phyloP scores from a whole-genome alignment of 2,113 vertebrate species.

The Oceanodroma tethys region DNA sequence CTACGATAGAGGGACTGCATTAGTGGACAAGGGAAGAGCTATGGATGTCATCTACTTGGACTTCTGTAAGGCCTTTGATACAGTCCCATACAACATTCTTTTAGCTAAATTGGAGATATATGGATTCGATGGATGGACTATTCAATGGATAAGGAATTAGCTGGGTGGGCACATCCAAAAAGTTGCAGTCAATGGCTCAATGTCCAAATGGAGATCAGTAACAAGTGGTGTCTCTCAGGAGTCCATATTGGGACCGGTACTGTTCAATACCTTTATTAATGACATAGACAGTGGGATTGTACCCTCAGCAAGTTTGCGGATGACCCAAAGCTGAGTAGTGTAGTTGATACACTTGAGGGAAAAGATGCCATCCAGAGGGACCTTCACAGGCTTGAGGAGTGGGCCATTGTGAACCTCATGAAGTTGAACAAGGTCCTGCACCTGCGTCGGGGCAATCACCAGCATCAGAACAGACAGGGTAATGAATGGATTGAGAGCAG shows the following conservation, averaged over 20 bases:
- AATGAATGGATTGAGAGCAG: background rate
- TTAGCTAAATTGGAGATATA: background rate
- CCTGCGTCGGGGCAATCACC: rapidly evolving
- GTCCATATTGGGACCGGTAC: background rate
- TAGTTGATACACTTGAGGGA: background rate
- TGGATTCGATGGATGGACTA: background rate
- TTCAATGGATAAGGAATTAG: background rate
- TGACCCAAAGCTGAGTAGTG: background rate
- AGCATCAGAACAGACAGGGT: background rate
- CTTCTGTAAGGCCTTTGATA: background rate
- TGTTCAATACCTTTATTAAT: background rate
- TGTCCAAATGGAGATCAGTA: background rate
- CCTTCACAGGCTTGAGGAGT: background rate
- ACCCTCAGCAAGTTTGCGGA: background rate
- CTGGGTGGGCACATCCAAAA: background rate
- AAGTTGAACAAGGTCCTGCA: background rate
- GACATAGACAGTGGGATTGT: background rate
- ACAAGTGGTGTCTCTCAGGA: background rate
- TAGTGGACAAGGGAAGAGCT: background rate
- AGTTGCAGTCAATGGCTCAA: background rate
- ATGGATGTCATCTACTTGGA: background rate
- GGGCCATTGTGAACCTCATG: background rate
- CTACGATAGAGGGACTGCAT: background rate
- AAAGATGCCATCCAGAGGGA: background rate
- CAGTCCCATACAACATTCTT: background rate